Base-by-base conservation (phyloP, 37 sponge, comb jelly and placozoan genomes). In the Sycon ciliatum region DNA sequence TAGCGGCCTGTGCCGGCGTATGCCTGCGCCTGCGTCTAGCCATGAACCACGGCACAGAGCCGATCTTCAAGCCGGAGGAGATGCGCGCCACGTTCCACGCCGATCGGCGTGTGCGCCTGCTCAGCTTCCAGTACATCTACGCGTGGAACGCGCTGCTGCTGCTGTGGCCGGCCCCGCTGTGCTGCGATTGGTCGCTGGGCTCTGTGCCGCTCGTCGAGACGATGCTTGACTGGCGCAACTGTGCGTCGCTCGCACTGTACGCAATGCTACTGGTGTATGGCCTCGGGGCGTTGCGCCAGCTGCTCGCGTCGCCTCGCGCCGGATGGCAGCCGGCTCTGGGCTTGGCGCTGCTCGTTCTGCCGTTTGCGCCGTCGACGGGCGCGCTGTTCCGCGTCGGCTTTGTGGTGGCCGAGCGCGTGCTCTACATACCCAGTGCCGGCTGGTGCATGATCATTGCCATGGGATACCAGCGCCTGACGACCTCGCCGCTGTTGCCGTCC, bases 121-220 rank as follows among this genome's bases (percentile, higher is more conserved):
- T 91, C 32, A 91, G 92, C 71, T 87, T 91, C 55, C 74, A 85
- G n/a, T 78, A 91, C 46, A 81, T 91, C 28, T 86, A 91, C 49
- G 39, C 73, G 7, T 34, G 80, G 40, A 86, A 91, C 73, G 78
- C 78, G 5, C 81, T 81, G 92, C 80, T 91, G 20, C 73, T 91
- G 18, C 75, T 91, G 56, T 62, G 68, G 56, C 92, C 92, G 1
- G 86, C 79, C 23, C 34, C 35, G 3, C 82, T 91, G 49, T 91
- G 92, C 75, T 91, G 92, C 79, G 92, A 91, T 57, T 91, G 92
- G 92, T 75, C 92, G 32, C 82, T 87, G 33, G 87, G 85, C 0
- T 84, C 87, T 1, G 40, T 91, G 0, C 87, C 86, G 9, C 60
- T 87, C 23, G 79, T 91, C 65, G 53, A 70, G 27, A 57, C 75